phyloP scores from a whole-genome alignment of 35 echinoderm and acorn worm species.

The Apostichopus parvimensis region DNA sequence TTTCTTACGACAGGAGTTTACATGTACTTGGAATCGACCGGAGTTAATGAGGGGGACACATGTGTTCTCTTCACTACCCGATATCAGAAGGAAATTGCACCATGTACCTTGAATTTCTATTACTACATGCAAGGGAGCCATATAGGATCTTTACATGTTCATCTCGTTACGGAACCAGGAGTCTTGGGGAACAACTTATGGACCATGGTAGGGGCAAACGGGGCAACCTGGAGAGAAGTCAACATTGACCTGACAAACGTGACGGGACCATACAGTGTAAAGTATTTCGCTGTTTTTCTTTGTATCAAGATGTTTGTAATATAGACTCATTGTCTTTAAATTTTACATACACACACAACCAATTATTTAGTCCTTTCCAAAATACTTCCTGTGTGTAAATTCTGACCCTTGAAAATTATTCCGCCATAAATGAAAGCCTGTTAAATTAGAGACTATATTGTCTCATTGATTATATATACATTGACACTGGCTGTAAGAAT shows the following conservation, averaged over 20 bases:
- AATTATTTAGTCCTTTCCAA: background rate
- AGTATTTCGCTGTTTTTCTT: background rate
- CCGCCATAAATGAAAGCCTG: background rate
- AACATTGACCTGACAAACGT: constrained; percentile 62
- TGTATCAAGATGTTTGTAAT: background rate
- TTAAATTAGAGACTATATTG: too few relatives aligned
- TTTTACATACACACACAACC: too few relatives aligned
- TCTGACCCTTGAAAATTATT: background rate
- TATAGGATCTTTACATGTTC: constrained; percentile 65
- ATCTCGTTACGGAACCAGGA: constrained; percentile 58
- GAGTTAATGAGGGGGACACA: constrained; percentile 26
- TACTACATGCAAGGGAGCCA: constrained; percentile 90
- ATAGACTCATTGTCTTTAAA: too few relatives aligned
- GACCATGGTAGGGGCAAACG: constrained; percentile 56
- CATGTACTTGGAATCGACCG: constrained; percentile 83
- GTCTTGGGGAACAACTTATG: constrained; percentile 52
- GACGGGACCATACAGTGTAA: constrained; percentile 73
- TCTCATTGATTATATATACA: too few relatives aligned
- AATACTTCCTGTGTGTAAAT: background rate
- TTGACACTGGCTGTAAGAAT: too few relatives aligned
- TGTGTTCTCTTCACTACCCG: constrained; percentile 64
- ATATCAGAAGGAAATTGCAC: constrained; percentile 59
- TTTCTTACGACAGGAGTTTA: constrained; percentile 63
- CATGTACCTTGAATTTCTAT: constrained; percentile 73
- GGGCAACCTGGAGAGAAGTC: constrained; percentile 68